These are phyloP conservation scores for Atopsyche davidsoni DNA, from an alignment of 1,140 invertebrate genomes.

Conservation along the genomic window DNA sequence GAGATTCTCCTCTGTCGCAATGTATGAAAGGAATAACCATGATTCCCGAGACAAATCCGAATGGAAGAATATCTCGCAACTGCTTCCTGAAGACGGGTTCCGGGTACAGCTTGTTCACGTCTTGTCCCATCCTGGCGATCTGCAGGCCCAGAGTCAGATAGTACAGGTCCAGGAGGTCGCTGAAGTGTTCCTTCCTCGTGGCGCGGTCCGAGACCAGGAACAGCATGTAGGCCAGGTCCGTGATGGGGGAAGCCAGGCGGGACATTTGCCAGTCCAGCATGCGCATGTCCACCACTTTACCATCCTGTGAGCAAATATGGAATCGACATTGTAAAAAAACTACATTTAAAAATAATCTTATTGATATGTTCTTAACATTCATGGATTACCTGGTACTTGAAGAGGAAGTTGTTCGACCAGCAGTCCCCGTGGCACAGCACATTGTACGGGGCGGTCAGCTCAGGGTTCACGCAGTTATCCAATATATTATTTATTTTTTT, in stretches of 20 bases:
- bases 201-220: slow-evolving; percentile 17
- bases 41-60: slow-evolving; percentile 13
- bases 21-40: slow-evolving; percentile 10
- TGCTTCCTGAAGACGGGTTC: slow-evolving; percentile 10
- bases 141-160: slow-evolving; percentile 10
- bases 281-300: slow-evolving; percentile 14
- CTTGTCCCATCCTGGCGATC: slow-evolving; percentile 10
- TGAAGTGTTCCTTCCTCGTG: slow-evolving; percentile 10
- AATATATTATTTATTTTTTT: neutral
- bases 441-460: slow-evolving; percentile 7
- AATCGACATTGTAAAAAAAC: no score
- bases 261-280: slow-evolving; percentile 25
- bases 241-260: slow-evolving; percentile 13
- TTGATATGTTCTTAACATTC: no score
- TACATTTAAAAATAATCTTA: no score
- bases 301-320: no score
- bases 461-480: neutral
- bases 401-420: slow-evolving; percentile 43
- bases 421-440: slow-evolving; percentile 39
- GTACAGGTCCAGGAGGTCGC: slow-evolving; percentile 19
- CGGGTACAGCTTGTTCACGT: slow-evolving; percentile 16
- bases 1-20: slow-evolving; percentile 4
- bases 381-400: slow-evolving; percentile 37
- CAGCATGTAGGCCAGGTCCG: slow-evolving; percentile 17
- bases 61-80: slow-evolving; percentile 10